A percentile compares a stretch with the other conserved stretches of the same genome.
Evolutionary conservation across 2,113 vertebrate genomes (phyloP).

Genomic region (Xenus cinereus): DNA sequence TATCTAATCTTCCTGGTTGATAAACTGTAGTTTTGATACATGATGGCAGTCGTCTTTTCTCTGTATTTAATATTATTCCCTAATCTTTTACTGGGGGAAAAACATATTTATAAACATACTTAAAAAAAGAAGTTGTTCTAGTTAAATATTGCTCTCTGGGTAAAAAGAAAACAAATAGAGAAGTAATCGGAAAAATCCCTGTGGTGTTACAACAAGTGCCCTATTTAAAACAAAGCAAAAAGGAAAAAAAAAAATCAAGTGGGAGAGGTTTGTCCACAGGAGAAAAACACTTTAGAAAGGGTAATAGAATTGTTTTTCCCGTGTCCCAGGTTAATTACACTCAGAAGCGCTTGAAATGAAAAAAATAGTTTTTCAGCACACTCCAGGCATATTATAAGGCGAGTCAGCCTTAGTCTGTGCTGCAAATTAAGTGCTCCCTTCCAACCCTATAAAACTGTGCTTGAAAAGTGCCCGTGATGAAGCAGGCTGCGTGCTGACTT

Average conservation of each 20-base stretch:
- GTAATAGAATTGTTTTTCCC: conserved; percentile 70
- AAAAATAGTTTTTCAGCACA: conserved; percentile 63
- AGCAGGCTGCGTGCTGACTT: background rate
- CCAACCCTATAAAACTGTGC: conserved; percentile 31
- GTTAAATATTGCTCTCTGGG: conserved; percentile 6
- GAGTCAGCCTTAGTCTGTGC: conserved; percentile 37
- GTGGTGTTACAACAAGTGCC: conserved; percentile 24
- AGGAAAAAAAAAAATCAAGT: conserved; percentile 44
- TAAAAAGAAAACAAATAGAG: conserved; percentile 40
- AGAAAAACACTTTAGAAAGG: conserved; percentile 65
- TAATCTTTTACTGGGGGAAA: background rate
- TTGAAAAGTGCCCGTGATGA: background rate
- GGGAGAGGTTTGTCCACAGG: conserved; percentile 65
- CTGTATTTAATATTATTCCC: background rate
- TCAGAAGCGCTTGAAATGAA: conserved; percentile 71
- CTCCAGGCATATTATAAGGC: conserved; percentile 48
- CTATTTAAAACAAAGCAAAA: conserved; percentile 57
- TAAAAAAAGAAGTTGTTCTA: background rate
- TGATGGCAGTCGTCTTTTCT: background rate
- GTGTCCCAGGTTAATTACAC: conserved; percentile 74
- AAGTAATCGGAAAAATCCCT: conserved; percentile 21
- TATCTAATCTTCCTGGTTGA: background rate
- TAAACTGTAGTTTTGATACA: background rate
- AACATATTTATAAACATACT: background rate
- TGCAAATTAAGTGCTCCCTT: conserved; percentile 31